Conservation (phyloP, 1,140 invertebrate genomes). For the Parapsyche elsis region DNA sequence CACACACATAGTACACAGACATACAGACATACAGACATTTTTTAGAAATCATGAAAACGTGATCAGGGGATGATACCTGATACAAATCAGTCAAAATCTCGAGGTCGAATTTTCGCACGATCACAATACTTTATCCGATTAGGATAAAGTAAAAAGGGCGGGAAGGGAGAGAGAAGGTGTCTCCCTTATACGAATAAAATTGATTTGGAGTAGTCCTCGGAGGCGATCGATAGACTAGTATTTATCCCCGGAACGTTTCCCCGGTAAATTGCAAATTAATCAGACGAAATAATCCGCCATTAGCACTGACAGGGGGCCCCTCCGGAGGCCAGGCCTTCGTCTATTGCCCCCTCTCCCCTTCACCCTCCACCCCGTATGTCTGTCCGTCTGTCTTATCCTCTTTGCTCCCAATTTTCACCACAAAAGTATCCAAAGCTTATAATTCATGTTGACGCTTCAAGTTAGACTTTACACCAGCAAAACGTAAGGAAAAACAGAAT, state of each 20-base stretch:
- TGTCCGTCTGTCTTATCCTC: conserved; percentile 22
- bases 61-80: too few species aligned
- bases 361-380: not conserved
- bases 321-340: not conserved
- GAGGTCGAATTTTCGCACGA: too few species aligned
- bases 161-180: too few species aligned
- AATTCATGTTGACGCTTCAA: not conserved
- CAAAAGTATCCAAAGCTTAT: not conserved
- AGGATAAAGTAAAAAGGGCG: too few species aligned
- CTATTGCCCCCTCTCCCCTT: not conserved
- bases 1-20: too few species aligned
- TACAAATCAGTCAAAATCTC: too few species aligned
- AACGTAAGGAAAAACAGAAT: too few species aligned
- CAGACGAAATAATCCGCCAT: conserved; percentile 47
- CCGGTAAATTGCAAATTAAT: conserved; percentile 47
- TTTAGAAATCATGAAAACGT: too few species aligned
- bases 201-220: conserved; percentile 11
- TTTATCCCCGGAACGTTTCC: conserved; percentile 21
- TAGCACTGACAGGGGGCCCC: conserved; percentile 42
- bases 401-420: not conserved
- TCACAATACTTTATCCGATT: too few species aligned
- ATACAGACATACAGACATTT: too few species aligned
- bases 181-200: not conserved
- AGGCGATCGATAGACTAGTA: not conserved
- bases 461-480: not conserved